Evolutionary conservation across 1,140 invertebrate genomes (phyloP).

Genomic region (Cotesia glomerata): DNA sequence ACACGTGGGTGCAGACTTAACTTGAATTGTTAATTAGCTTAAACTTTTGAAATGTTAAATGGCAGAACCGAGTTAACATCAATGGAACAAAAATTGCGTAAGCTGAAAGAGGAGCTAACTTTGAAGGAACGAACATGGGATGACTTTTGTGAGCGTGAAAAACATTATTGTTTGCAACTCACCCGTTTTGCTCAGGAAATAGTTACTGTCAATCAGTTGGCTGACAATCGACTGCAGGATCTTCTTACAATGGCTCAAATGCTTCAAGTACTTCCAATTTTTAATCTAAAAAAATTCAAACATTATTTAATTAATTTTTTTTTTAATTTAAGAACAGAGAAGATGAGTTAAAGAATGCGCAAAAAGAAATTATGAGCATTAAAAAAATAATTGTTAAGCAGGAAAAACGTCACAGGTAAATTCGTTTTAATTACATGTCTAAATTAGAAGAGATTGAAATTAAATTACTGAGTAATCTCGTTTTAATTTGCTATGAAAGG

Average conservation of each 20-base stretch:
- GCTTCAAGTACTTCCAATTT: constrained; percentile 41
- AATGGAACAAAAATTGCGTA: constrained; percentile 50
- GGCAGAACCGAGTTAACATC: constrained; percentile 50
- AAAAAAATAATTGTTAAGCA: constrained; percentile 28
- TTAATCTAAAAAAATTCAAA: neutral
- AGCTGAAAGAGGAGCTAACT: constrained; percentile 46
- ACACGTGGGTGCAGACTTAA: neutral
- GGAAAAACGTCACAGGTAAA: constrained; percentile 27
- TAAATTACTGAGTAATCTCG: neutral
- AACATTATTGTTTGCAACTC: constrained; percentile 50
- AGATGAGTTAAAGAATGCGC: constrained; percentile 18
- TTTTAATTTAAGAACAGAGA: constrained; percentile 23
- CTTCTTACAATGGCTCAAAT: constrained; percentile 35
- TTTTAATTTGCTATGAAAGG: neutral
- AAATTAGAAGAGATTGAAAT: neutral
- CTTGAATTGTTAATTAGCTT: constrained; percentile 10
- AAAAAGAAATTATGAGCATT: constrained; percentile 24
- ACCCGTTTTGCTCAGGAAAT: constrained; percentile 47
- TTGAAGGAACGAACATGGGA: constrained; percentile 49
- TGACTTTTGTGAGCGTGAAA: constrained; percentile 46
- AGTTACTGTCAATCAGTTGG: constrained; percentile 47
- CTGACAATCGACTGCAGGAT: constrained; percentile 48
- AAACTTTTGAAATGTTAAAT: neutral
- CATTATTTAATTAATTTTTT: neutral
- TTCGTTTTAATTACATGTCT: neutral